Base-by-base conservation (phyloP, 37 sponge, comb jelly and placozoan genomes). In the Theonella swinhoei region DNA sequence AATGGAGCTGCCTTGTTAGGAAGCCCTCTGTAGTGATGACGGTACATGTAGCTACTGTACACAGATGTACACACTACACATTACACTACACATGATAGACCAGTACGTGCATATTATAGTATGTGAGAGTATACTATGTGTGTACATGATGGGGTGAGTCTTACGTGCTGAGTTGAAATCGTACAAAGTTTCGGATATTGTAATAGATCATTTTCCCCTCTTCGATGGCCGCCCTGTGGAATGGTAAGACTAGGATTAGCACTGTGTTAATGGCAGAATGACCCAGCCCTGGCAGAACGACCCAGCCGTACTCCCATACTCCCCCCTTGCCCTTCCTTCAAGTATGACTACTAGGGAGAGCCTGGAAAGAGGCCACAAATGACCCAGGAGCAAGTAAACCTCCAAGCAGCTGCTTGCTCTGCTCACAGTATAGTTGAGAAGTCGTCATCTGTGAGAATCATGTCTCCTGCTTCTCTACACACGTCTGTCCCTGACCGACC, bases 141-240 rank as follows among this genome's bases (percentile, higher is more conserved):
- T 47, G 54, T 47, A 63, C n/a, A 8, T 9, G 80, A 36, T 25
- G 59, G 42, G 11, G 58, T 19, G 30, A 3, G 0, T 79, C 98
- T 91, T 42, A 98, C 96, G 99, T 99, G 97, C 99, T 99, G 25
- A 99, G 91, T 76, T 99, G 99, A 68, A 99, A 99, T 1, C 97
- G 88, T 32, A 99, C 96, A 89, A 99, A 99, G 87, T 99, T 99
- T 76, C 88, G 95, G 68, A 99, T 99, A 80, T 99, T 99, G 88
- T 95, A 93, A 73, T 96, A 99, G 30, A 99, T 99, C 40, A 90
- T 85, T 79, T 99, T 99, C 0, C 99, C 99, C 64, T 99, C 99
- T 72, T 95, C 88, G 5, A 99, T 88, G 35, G 97, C 99, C 32
- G 91, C 82, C 75, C 96, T 95, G 76, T 25, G 22, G 0, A 35